These are phyloP conservation scores for Aplochiton taeniatus DNA, from an alignment of 2,797 vertebrate species.

Conservation along the genomic window DNA sequence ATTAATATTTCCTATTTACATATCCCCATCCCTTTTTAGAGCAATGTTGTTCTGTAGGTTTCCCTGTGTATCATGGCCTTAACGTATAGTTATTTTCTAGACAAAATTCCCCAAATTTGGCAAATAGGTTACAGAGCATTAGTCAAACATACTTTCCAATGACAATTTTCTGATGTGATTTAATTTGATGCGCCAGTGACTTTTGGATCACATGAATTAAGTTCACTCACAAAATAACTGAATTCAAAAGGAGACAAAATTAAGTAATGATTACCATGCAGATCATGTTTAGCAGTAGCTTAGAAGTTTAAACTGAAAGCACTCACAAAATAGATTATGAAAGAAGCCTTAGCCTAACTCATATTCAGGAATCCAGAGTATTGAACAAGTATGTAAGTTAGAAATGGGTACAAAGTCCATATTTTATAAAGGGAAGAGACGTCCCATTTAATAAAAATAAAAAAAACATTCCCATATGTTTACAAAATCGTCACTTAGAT, in stretches of 20 bases:
- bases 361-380: slow-evolving; percentile 6
- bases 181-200: no score
- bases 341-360: not conserved
- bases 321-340: not conserved
- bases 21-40: no score
- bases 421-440: slow-evolving; percentile 44
- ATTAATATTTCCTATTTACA: no score
- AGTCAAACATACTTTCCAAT: no score
- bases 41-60: no score
- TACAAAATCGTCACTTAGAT: not conserved
- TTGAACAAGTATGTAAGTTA: slow-evolving; percentile 22
- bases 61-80: no score
- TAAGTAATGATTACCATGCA: not conserved
- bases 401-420: slow-evolving; percentile 39
- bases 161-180: no score
- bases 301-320: not conserved
- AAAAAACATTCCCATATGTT: slow-evolving; percentile 32
- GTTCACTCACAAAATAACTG: no score
- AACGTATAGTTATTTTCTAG: no score
- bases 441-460: slow-evolving; percentile 34
- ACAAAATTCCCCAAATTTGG: no score
- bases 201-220: no score
- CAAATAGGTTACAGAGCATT: no score
- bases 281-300: not conserved
- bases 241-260: not conserved